phyloP scores from a whole-genome alignment of 2,113 vertebrate species.

The Microtus ochrogaster region DNA sequence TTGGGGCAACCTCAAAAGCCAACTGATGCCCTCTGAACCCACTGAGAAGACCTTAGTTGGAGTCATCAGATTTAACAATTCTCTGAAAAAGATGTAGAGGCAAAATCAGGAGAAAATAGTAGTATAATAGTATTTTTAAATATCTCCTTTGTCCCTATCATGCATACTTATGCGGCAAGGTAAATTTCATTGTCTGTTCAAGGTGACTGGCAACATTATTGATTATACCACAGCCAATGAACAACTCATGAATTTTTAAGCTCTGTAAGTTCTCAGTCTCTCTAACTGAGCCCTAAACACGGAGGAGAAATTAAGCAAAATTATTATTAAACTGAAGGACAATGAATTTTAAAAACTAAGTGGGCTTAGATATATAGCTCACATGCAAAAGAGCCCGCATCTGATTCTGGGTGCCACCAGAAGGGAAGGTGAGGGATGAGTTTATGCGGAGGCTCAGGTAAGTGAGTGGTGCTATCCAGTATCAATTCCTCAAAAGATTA shows the following conservation, averaged over 20 bases:
- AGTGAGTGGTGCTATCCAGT: background rate
- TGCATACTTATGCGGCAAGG: background rate
- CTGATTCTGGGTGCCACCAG: background rate
- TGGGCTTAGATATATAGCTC: background rate
- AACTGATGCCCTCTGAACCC: constrained; percentile 10
- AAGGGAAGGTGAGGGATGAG: no score
- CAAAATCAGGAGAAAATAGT: constrained; percentile 1
- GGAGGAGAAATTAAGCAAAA: constrained; percentile 21
- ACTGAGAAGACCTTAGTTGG: background rate
- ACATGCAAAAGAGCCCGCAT: background rate
- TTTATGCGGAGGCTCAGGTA: background rate
- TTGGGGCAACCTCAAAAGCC: constrained; percentile 68
- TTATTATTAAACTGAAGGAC: background rate
- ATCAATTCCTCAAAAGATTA: background rate
- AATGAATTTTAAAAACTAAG: background rate
- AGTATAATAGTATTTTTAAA: background rate
- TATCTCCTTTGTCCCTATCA: background rate
- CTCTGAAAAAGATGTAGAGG: constrained; percentile 9
- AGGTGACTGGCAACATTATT: constrained; percentile 29
- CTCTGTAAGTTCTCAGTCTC: background rate
- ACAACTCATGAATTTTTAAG: constrained; percentile 2
- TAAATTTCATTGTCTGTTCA: constrained; percentile 1
- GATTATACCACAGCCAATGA: background rate
- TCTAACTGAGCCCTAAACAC: background rate
- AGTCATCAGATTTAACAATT: background rate